Evolutionary conservation across 1,140 invertebrate species (phyloP).

Genomic region (Heterodera schachtii): DNA sequence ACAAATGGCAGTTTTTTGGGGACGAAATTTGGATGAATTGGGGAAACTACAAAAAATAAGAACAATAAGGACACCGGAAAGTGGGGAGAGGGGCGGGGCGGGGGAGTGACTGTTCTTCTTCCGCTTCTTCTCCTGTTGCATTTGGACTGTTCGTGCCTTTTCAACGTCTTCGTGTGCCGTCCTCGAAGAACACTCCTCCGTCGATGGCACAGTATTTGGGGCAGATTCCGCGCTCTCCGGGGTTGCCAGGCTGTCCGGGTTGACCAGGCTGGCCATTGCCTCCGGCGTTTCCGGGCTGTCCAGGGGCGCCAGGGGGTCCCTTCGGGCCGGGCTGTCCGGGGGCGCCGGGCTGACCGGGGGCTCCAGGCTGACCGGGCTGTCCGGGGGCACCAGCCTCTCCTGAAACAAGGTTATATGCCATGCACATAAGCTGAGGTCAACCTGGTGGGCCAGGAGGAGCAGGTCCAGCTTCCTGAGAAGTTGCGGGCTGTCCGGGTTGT

Average conservation of each 20-base stretch:
- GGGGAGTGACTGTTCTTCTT: neutral
- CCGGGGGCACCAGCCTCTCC: conserved; percentile 43
- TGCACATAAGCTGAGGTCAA: neutral
- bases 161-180: conserved; percentile 45
- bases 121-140: neutral
- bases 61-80: neutral
- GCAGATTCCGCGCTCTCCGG: conserved; percentile 60
- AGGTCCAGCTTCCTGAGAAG: conserved; percentile 31
- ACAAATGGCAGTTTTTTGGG: neutral
- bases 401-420: neutral
- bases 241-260: conserved; percentile 37
- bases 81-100: too few relatives aligned
- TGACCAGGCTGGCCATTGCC: conserved; percentile 42
- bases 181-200: conserved; percentile 56
- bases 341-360: conserved; percentile 26
- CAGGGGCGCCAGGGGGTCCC: conserved; percentile 44
- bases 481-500: conserved; percentile 52
- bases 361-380: conserved; percentile 38
- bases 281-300: conserved; percentile 49
- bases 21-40: neutral
- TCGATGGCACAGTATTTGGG: conserved; percentile 56
- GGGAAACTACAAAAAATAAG: conserved; percentile 4
- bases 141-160: conserved; percentile 7
- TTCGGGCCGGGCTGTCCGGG: conserved; percentile 40
- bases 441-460: conserved; percentile 34